Evolutionary conservation across 1,140 invertebrate genomes (phyloP), one percentile per base, ranked within the genome.

Genomic region (Trypoxylus dichotomus): DNA sequence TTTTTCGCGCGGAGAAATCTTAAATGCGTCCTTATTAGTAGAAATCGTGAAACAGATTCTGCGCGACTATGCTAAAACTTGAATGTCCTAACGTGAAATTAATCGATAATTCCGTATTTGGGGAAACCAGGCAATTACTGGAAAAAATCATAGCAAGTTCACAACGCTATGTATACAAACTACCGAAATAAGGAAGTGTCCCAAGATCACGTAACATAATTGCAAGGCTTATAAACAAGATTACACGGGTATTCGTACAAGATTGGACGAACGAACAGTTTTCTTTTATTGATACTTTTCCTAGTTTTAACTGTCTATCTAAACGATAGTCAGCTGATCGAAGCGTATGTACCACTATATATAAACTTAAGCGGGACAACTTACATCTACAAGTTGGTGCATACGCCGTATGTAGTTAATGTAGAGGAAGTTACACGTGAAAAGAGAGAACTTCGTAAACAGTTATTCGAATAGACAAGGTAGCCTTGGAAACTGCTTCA

Each of bases 401-500:
- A 63, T 27, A 19, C 25, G 19, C 5, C 60, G 1, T 63, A 27
- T 63, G 19, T 21, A 19, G 60, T 63, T 24, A 63, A 19, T 63
- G 25, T 19, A 63, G 32, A 37, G 60, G 60, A 63, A 63, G 60
- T 63, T 63, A 19, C 60, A 63, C 60, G 60, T 63, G 60, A 63
- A 63, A 63, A 21, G 21, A 63, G 60, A 63, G 60, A 63, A 63
- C 60, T 24, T 24, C 60, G 19, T 63, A 6, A 63, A 63, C 60
- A 63, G 60, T 63, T 63, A 63, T 63, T 25, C 60, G 60, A 63
- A 63, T 63, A 63, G 60, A 63, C 60, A 63, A 1, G 60, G 60
- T 63, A 19, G 60, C 60, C 60, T 63, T 63, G 60, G 19, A 63
- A 63, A 63, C 60, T 63, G 19, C 60, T 11, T 19, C 19, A 63